phyloP scores from a whole-genome alignment of 1,140 invertebrate species.

The Sesamia nonagrioides region DNA sequence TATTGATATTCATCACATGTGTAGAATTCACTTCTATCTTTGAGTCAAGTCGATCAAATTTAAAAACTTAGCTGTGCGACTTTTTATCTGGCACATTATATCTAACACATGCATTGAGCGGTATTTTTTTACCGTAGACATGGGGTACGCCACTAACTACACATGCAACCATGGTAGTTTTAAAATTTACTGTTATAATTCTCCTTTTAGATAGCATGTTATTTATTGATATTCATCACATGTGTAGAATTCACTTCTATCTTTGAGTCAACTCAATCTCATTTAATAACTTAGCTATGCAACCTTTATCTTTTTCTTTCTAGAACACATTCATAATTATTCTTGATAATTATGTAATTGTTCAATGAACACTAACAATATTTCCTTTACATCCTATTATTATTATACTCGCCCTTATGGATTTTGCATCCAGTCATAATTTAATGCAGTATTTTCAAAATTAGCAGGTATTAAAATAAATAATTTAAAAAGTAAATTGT shows the following conservation, averaged over 20 bases:
- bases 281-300: not conserved
- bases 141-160: not conserved
- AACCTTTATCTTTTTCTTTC: not conserved
- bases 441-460: constrained; percentile 67
- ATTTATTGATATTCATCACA: not conserved
- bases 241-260: not conserved
- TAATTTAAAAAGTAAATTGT: constrained; percentile 44
- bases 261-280: not conserved
- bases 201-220: too few species aligned
- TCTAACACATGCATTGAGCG: too few species aligned
- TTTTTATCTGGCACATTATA: too few species aligned
- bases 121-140: not conserved
- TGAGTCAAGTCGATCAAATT: not conserved
- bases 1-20: not conserved
- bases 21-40: not conserved
- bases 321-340: too few species aligned
- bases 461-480: constrained; percentile 65
- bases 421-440: constrained; percentile 75
- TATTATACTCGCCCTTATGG: constrained; percentile 67
- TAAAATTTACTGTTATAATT: too few species aligned
- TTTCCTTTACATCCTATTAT: constrained; percentile 45
- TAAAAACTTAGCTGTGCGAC: not conserved
- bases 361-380: not conserved
- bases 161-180: not conserved
- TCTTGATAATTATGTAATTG: not conserved